Percentiles rank a stretch among this genome's conserved stretches.
Conservation (phyloP, 1,140 invertebrate genomes). For the Meloidogyne exigua region DNA sequence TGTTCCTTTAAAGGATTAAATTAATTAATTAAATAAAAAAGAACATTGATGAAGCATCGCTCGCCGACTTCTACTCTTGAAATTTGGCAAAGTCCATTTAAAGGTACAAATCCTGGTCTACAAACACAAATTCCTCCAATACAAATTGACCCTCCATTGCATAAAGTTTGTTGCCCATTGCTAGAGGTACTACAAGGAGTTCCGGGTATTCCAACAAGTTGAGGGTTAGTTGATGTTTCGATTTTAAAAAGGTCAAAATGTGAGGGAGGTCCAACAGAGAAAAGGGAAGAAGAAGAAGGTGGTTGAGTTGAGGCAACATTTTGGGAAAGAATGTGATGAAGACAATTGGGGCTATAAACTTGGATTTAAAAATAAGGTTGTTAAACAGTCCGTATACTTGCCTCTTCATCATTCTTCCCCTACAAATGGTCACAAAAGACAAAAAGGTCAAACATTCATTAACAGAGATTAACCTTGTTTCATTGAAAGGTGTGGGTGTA, state of each 20-base stretch:
- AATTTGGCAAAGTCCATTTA: conserved; percentile 46
- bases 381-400: too few relatives aligned
- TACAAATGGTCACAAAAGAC: too few relatives aligned
- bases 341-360: not conserved
- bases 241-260: not conserved
- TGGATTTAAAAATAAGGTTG: too few relatives aligned
- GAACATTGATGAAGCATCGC: conserved; percentile 42
- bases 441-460: too few relatives aligned
- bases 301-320: not conserved
- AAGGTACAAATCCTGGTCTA: conserved; percentile 49
- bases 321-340: too few relatives aligned
- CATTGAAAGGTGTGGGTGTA: too few relatives aligned
- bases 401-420: too few relatives aligned
- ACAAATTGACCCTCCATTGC: conserved; percentile 37
- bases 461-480: too few relatives aligned
- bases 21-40: not conserved
- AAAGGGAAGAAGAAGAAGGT: not conserved
- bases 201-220: conserved; percentile 31
- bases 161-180: conserved; percentile 5
- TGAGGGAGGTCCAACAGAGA: not conserved
- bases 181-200: conserved; percentile 23
- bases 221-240: not conserved
- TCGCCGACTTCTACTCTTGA: conserved; percentile 43
- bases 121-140: conserved; percentile 46
- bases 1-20: conserved; percentile 36